Evolutionary conservation across 2,888 invertebrate genomes (phyloP).

Genomic region (Hetaerina titia): DNA sequence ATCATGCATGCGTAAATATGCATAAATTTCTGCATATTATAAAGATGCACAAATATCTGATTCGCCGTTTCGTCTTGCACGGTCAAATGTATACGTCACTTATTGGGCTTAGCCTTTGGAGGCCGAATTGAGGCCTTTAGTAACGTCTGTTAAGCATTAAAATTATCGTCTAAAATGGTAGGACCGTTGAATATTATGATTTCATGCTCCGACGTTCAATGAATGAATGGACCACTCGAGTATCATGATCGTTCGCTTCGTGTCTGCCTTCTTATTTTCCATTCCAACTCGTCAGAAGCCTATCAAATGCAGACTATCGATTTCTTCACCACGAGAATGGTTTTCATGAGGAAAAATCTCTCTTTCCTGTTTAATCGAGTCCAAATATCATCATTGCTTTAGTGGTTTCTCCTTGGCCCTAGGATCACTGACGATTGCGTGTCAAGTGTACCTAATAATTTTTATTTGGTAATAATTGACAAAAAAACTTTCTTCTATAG

Average conservation of each 20-base stretch:
- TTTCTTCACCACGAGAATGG: not conserved
- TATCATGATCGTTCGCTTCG: not conserved
- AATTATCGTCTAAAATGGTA: not conserved
- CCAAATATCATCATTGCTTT: too few relatives aligned
- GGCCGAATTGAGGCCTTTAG: not conserved
- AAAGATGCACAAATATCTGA: too few relatives aligned
- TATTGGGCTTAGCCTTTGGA: not conserved
- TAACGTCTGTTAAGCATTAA: not conserved
- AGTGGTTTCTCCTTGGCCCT: too few relatives aligned
- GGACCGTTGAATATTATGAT: too few relatives aligned
- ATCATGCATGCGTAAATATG: too few relatives aligned
- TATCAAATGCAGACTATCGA: conserved; percentile 16
- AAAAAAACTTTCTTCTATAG: too few relatives aligned
- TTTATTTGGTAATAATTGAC: too few relatives aligned
- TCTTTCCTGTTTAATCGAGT: not conserved
- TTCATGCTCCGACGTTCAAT: not conserved
- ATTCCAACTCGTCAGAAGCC: conserved; percentile 44
- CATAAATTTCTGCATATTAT: too few relatives aligned
- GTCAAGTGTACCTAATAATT: too few relatives aligned
- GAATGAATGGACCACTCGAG: conserved; percentile 20
- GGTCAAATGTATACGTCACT: not conserved
- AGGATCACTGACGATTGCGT: too few relatives aligned
- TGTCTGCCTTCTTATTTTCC: not conserved
- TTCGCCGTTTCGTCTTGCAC: not conserved
- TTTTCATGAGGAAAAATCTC: not conserved